These are phyloP conservation scores for Dolichotis patagonum DNA, from an alignment of 2,113 vertebrate species.

Conservation along the genomic window DNA sequence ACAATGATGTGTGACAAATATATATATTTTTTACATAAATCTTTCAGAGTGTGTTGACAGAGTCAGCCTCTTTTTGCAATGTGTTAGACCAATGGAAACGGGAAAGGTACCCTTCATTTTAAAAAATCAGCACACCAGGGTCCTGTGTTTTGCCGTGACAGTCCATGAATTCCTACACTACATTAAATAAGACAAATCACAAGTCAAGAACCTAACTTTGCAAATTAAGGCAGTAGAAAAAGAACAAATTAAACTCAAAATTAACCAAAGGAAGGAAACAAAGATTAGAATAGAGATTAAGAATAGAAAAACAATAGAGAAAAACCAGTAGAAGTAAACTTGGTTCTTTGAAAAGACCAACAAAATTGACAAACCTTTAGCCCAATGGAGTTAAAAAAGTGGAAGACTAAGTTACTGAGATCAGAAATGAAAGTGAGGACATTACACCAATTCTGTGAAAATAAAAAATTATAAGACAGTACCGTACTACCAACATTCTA, in stretches of 20 bases:
- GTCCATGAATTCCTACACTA: background rate
- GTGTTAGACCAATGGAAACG: background rate
- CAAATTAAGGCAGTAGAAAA: background rate
- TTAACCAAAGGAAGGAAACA: background rate
- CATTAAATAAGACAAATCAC: background rate
- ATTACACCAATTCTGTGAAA: background rate
- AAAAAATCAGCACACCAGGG: background rate
- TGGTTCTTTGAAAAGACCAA: background rate
- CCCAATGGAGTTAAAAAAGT: background rate
- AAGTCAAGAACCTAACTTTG: background rate
- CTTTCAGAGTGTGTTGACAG: background rate
- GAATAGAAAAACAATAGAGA: background rate
- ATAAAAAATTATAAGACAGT: background rate
- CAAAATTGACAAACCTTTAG: background rate
- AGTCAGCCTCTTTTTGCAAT: background rate
- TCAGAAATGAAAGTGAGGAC: background rate
- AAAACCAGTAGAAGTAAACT: background rate
- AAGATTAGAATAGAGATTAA: background rate
- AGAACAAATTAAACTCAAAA: background rate
- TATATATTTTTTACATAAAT: background rate
- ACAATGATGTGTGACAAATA: background rate
- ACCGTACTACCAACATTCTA: background rate
- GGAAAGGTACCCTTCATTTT: background rate
- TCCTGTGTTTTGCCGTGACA: background rate
- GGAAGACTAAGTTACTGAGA: background rate